A percentile compares a stretch with the other conserved stretches of the same genome.
phyloP scores from a whole-genome alignment of 2,888 invertebrate genomes.

The Mesoligia furuncula region DNA sequence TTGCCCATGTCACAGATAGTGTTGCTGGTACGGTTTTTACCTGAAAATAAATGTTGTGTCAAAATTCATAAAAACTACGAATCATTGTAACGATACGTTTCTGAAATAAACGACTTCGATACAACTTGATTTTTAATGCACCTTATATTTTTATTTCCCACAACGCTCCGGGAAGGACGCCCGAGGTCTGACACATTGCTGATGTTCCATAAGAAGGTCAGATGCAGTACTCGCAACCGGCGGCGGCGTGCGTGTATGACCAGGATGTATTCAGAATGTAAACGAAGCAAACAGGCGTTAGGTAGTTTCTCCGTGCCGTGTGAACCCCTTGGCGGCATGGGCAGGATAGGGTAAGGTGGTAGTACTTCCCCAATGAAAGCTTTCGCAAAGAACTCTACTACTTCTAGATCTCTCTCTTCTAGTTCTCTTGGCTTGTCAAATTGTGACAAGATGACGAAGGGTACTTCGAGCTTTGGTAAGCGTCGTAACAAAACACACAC shows the following conservation, averaged over 20 bases:
- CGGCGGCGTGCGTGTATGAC: too few relatives aligned
- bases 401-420: too few relatives aligned
- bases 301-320: too few relatives aligned
- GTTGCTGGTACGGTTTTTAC: neutral
- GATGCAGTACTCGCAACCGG: too few relatives aligned
- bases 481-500: conserved; percentile 99
- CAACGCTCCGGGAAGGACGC: neutral
- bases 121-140: neutral
- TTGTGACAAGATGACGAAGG: too few relatives aligned
- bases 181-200: neutral
- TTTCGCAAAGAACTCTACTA: neutral
- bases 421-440: too few relatives aligned
- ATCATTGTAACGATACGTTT: neutral
- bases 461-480: conserved; percentile 99
- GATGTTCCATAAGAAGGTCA: too few relatives aligned
- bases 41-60: conserved; percentile 3
- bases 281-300: too few relatives aligned
- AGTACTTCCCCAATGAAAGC: neutral
- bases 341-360: neutral
- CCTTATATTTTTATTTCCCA: neutral
- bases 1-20: neutral
- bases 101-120: neutral
- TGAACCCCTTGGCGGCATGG: neutral
- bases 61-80: neutral
- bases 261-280: too few relatives aligned